These are phyloP conservation scores for Apamea crenata DNA, from an alignment of 2,888 invertebrate genomes.

Conservation along the genomic window DNA sequence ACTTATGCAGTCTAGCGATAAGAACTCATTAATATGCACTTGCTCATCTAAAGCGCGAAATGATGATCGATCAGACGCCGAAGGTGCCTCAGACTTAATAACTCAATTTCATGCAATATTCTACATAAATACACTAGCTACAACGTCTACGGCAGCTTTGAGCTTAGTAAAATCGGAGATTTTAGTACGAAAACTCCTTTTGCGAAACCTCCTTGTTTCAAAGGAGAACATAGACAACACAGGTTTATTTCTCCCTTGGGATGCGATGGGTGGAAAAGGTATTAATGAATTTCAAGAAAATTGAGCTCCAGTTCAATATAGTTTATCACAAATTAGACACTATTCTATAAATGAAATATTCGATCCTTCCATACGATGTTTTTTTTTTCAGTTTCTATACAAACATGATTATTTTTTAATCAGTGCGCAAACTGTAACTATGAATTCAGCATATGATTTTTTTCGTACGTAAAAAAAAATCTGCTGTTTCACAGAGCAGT, in stretches of 20 bases:
- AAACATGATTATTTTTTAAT: too few species aligned
- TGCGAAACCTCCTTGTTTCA: background rate
- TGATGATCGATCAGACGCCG: slow-evolving; percentile 42
- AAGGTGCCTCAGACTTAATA: slow-evolving; percentile 22
- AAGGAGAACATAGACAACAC: slow-evolving; percentile 8
- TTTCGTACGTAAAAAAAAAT: too few species aligned
- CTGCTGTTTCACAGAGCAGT: too few species aligned
- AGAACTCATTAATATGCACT: slow-evolving; percentile 50
- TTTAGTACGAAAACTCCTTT: slow-evolving; percentile 1
- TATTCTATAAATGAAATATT: background rate
- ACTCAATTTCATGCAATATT: slow-evolving; percentile 47
- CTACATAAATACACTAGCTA: background rate
- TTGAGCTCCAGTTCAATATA: background rate
- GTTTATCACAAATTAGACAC: background rate
- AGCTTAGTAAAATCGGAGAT: slow-evolving; percentile 1
- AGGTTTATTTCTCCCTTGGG: background rate
- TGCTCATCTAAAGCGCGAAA: slow-evolving; percentile 51
- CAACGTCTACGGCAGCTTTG: background rate
- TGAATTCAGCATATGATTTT: too few species aligned
- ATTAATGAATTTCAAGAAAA: background rate
- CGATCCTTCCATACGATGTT: background rate
- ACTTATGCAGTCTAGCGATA: slow-evolving; percentile 28
- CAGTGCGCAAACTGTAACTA: too few species aligned
- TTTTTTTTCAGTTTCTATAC: background rate
- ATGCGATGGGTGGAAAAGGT: background rate